These are phyloP conservation scores for Leptarthrus brevirostris DNA, from an alignment of 2,888 invertebrate species.

Conservation along the genomic window DNA sequence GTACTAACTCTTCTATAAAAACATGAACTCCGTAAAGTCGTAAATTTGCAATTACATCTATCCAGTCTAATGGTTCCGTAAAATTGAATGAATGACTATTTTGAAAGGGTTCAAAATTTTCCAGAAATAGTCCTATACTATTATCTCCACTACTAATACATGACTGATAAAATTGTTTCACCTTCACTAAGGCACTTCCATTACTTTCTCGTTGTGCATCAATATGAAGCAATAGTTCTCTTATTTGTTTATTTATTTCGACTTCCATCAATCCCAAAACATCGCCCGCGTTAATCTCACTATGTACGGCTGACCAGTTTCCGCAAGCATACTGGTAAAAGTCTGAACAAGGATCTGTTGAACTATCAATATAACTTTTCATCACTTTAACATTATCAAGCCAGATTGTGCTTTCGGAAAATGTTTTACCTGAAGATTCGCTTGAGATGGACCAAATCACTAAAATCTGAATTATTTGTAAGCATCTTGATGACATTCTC, in stretches of 20 bases:
- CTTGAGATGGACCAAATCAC: too few species aligned
- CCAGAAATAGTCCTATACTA: neutral
- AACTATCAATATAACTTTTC: constrained; percentile 16
- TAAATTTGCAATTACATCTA: neutral
- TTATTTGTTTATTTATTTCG: constrained; percentile 19
- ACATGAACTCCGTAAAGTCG: constrained; percentile 11
- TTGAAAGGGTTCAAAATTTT: neutral
- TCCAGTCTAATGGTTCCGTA: neutral
- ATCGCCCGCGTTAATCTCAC: neutral
- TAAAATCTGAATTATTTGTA: too few species aligned
- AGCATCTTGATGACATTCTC: too few species aligned
- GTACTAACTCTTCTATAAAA: constrained; percentile 9
- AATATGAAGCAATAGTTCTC: neutral
- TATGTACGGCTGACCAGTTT: neutral
- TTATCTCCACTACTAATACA: constrained; percentile 5
- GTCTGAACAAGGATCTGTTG: constrained; percentile 17
- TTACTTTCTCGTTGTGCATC: neutral
- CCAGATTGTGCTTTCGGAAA: too few species aligned
- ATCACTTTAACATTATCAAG: neutral
- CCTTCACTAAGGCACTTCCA: neutral
- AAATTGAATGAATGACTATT: neutral
- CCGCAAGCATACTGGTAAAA: constrained; percentile 32
- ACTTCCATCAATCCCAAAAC: neutral
- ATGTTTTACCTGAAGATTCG: too few species aligned
- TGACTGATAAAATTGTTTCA: constrained; percentile 8